These are phyloP conservation scores for Cheilosia vernalis DNA, from an alignment of 2,888 invertebrate species.

Conservation along the genomic window DNA sequence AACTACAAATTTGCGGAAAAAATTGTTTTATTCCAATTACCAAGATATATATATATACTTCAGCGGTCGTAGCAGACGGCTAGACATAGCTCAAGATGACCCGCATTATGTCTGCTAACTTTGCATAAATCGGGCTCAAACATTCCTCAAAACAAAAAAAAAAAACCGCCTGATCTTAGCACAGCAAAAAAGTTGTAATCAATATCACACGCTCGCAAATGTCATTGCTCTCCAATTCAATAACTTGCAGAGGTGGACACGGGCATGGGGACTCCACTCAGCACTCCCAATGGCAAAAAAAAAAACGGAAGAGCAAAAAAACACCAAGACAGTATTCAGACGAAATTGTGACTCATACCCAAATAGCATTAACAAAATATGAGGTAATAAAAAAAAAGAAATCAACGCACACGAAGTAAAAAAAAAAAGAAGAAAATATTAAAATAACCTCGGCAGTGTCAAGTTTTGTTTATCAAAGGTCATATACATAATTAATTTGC, in stretches of 20 bases:
- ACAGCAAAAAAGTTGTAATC: conserved; percentile 4
- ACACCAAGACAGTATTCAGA: conserved; percentile 16
- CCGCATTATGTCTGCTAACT: neutral
- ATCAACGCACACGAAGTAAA: conserved; percentile 5
- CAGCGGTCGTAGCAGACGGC: neutral
- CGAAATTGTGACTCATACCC: conserved; percentile 37
- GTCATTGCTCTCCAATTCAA: conserved; percentile 58
- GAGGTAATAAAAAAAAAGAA: conserved; percentile 3
- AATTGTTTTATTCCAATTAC: too few relatives aligned
- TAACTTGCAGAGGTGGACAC: conserved; percentile 7
- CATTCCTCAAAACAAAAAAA: neutral
- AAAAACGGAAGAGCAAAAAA: conserved; percentile 45
- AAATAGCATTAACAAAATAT: conserved; percentile 19
- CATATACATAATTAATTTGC: conserved; percentile 16
- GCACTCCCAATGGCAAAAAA: conserved; percentile 18
- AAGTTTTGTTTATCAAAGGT: conserved; percentile 49
- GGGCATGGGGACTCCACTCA: neutral
- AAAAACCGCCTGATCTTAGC: neutral
- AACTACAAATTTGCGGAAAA: too few relatives aligned
- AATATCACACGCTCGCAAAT: conserved; percentile 25
- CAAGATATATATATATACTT: neutral
- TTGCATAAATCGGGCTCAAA: too few relatives aligned
- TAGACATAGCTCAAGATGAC: neutral
- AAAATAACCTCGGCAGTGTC: conserved; percentile 39
- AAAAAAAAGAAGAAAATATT: neutral